Evolutionary conservation across 2,113 vertebrate genomes (phyloP), one percentile per base, ranked within the genome.

Genomic region (Ascaphus truei): DNA sequence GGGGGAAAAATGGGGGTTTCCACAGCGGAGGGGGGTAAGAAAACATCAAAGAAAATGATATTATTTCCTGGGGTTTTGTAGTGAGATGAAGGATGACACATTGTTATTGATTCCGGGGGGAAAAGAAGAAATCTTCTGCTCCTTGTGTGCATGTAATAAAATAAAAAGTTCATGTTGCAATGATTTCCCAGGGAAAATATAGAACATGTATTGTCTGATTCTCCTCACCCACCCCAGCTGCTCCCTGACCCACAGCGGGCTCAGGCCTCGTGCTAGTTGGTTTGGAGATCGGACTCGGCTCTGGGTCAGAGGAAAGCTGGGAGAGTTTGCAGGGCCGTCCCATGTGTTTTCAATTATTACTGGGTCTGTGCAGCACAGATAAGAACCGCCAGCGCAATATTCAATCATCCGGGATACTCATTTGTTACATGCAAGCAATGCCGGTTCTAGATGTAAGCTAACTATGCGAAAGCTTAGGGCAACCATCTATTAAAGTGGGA

Each of bases 151-250:
- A 23, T 22, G 52, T 47, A 20, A 57, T 47, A 30, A 67, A 67
- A 47, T n/a, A 39, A 45, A 34, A 23, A 13, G 25, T 47, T 65
- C 23, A 22, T 27, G 51, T 41, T 22, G 12, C n/a, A 67, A 55
- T 31, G 26, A 22, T 57, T 67, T 67, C 64, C 64, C 64, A 67
- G 66, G 41, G 66, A 68, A 37, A 34, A 39, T 60, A 51, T 60
- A 59, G 66, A 29, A 31, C 11, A 7, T 20, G 55, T 22, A 60
- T 59, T 69, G 66, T 69, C 55, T 51, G 12, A 15, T n/a, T 13
- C 51, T 57, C 36, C 37, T 25, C 26, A 26, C 34, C 63, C 52
- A 29, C 9, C 25, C 52, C 64, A 57, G 41, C 64, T 67, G 64
- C 50, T 57, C 37, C 39, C 27, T 34, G 64, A 57, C 64, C 64